Evolutionary conservation across 2,113 vertebrate species (phyloP), one percentile per base, ranked within the genome.

Genomic region (Corynorhinus townsendii): DNA sequence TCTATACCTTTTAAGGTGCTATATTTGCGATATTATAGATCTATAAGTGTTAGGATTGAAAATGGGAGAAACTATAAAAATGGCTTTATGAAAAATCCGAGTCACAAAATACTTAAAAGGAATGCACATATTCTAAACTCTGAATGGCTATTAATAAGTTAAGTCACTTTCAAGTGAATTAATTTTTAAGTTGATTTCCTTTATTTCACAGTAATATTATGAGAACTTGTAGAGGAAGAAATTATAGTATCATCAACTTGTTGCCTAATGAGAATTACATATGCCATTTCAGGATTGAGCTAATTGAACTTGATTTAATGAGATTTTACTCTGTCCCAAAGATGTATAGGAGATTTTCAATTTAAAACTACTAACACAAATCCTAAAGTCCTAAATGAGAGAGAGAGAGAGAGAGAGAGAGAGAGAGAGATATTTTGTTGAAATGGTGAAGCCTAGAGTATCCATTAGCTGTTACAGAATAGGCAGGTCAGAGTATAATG

Each of bases 251-350:
- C 95, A 96, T 96, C 82, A 97, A 92, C 88, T 95, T 95, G 85
- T 89, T 95, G 88, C 90, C 59, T 79, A 92, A 89, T 97, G 89
- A 89, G 90, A 95, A 93, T 96, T 96, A 93, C 16, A 43, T 92
- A 90, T 92, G 79, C 73, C 26, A n/a, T 93, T 94, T 96, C 54
- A 92, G 90, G 91, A 95, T 71, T 95, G 92, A 95, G 30, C 86
- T 94, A 95, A 94, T 95, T 95, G 83, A 73, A 97, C 95, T 92
- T 96, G 90, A 96, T 96, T 96, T 92, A 96, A 94, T 96, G 83
- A 93, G 69, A 38, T 90, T 96, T 96, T 96, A 73, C 80, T 95
- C 10, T 92, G 83, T 93, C 62, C 69, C 28, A 86, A 80, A 95
- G 91, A 96, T 43, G 11, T 82, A 30, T 81, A 76, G 54, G 80